These are phyloP conservation scores for Drosophila gaucha DNA, from an alignment of 2,888 invertebrate genomes.

Conservation along the genomic window DNA sequence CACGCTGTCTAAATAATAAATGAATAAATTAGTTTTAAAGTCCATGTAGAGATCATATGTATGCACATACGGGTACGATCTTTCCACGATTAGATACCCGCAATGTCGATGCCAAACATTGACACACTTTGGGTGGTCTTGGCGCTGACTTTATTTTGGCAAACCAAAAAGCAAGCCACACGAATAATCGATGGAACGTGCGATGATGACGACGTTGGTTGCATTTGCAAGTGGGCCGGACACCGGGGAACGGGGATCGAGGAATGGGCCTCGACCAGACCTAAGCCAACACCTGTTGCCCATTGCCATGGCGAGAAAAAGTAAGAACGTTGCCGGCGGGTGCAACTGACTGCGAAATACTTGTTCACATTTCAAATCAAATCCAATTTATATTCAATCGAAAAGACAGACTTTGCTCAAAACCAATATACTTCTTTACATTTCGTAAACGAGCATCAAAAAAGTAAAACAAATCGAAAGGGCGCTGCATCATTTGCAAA, in stretches of 20 bases:
- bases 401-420: not conserved
- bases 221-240: constrained; percentile 44
- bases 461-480: constrained; percentile 40
- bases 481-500: constrained; percentile 68
- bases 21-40: not conserved
- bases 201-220: constrained; percentile 36
- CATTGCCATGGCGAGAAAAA: constrained; percentile 38
- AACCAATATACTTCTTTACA: not conserved
- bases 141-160: constrained; percentile 69
- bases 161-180: constrained; percentile 35
- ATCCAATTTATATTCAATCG: too few relatives aligned
- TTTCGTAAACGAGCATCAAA: not conserved
- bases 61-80: constrained; percentile 17
- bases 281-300: constrained; percentile 60
- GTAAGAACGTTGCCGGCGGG: not conserved
- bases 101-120: constrained; percentile 63
- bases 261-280: constrained; percentile 1
- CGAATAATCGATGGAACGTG: constrained; percentile 77
- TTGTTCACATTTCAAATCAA: too few relatives aligned
- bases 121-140: constrained; percentile 81
- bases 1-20: not conserved
- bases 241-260: not conserved
- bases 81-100: constrained; percentile 30
- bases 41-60: constrained; percentile 2
- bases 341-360: not conserved